Evolutionary conservation across 1,140 invertebrate genomes (phyloP), one percentile per base, ranked within the genome.

Genomic region (Proctacanthus coquilletti): DNA sequence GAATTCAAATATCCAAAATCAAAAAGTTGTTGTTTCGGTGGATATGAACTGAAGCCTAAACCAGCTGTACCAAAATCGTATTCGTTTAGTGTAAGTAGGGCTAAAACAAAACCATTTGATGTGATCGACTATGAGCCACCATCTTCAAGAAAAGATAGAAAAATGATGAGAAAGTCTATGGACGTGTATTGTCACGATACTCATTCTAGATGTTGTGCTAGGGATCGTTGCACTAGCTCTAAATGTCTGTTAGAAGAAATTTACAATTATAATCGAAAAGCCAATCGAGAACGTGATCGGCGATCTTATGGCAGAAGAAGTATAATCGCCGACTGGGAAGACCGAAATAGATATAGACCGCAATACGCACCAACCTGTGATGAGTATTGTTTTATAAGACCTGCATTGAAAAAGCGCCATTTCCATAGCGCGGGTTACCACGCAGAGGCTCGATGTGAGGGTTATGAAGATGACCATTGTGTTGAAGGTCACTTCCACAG

Each of bases 1-100:
- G 56, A 57, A 34, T 60, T 60, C 11, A 49, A 53, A 36, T 60
- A 60, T 34, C 53, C 53, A 14, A 60, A 60, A 11, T 58, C 56
- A 5, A 50, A 56, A 38, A 60, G 57, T 41, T 60, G 56, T 45
- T 52, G 51, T 41, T 58, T 60, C 44, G 51, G 53, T 39, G 50
- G 48, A 34, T 52, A 52, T 14, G 50, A 54, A 27, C 9, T 9
- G 8, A 13, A 10, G 6, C 15, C 14, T 6, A 56, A 32, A 48
- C 52, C 6, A 27, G 44, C 3, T 51, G 53, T 60, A 32, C 57
- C 57, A 34, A 60, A 60, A 38, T 60, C 57, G 0, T 56, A 56
- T 38, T 58, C 57, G 11, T 60, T 60, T 9, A 55, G 53, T 39
- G 53, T 50, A 32, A 47, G 13, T 21, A 3, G 25, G 10, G 48